Conservation (phyloP, 2,888 invertebrate genomes). For the Phortica magna region DNA sequence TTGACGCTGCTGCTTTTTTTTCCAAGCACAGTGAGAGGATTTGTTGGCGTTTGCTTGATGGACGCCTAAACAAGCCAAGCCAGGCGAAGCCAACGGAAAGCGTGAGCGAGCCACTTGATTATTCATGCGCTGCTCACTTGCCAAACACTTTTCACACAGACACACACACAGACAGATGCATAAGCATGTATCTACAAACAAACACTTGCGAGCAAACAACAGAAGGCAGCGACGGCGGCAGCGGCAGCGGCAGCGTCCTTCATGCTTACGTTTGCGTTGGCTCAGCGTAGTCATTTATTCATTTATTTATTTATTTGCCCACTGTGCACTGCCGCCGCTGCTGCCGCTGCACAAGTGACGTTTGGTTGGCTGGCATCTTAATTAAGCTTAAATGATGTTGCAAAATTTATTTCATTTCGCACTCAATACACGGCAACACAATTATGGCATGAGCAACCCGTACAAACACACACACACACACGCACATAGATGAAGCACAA, state of each 20-base stretch:
- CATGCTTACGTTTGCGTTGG: not conserved
- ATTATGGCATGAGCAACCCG: not conserved
- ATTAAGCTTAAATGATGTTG: conserved; percentile 74
- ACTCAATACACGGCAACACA: conserved; percentile 47
- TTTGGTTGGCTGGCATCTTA: conserved; percentile 62
- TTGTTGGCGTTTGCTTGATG: no score
- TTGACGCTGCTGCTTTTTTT: conserved; percentile 45
- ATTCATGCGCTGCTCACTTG: conserved; percentile 51
- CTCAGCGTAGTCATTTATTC: conserved; percentile 61
- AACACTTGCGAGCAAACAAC: conserved; percentile 47
- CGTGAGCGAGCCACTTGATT: conserved; percentile 46
- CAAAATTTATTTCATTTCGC: conserved; percentile 72
- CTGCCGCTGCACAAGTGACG: not conserved
- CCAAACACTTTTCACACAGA: not conserved
- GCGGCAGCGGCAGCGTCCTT: no score
- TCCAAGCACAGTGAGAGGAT: conserved; percentile 30
- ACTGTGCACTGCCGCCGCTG: conserved; percentile 13
- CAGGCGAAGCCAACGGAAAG: no score
- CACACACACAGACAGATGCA: conserved; percentile 44
- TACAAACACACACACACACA: conserved; percentile 10
- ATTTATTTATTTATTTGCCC: conserved; percentile 49
- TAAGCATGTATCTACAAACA: conserved; percentile 13
- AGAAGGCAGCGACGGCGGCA: no score
- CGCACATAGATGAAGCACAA: conserved; percentile 57
- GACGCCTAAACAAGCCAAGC: no score